A percentile compares a stretch with the other conserved stretches of the same genome.
These are phyloP conservation scores for Xerus rutilus DNA, from an alignment of 2,797 vertebrate genomes.

Conservation along the genomic window DNA sequence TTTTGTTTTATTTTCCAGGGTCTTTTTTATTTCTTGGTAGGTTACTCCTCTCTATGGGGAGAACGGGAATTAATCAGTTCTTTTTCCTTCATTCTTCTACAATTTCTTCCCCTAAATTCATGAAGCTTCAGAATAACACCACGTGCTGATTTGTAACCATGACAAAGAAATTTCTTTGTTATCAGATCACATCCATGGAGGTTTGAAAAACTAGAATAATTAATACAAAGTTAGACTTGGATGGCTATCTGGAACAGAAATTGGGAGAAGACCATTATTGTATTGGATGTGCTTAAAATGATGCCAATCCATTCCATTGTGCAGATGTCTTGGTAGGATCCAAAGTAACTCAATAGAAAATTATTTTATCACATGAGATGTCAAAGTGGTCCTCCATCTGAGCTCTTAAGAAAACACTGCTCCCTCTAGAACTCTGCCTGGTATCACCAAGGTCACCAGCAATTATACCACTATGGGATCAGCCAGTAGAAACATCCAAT, in stretches of 20 bases:
- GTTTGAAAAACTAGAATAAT: not conserved
- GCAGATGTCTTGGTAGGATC: not conserved
- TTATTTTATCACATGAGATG: not conserved
- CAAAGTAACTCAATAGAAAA: not conserved
- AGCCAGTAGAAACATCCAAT: not conserved
- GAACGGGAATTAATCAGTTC: not conserved
- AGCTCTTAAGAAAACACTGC: not conserved
- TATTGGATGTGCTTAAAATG: not conserved
- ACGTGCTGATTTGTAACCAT: not conserved
- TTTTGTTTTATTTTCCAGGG: not conserved
- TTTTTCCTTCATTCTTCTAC: conserved; percentile 4
- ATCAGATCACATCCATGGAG: not conserved
- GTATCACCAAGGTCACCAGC: not conserved
- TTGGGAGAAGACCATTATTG: not conserved
- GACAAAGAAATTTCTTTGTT: not conserved
- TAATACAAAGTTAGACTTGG: not conserved
- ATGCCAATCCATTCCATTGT: not conserved
- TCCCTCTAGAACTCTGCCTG: not conserved
- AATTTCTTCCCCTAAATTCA: conserved; percentile 1
- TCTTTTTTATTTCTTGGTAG: not conserved
- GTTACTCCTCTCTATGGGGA: not conserved
- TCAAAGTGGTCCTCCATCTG: not conserved
- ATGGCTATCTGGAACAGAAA: not conserved
- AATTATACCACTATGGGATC: not conserved
- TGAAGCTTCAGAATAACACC: not conserved